Evolutionary conservation across 2,888 invertebrate genomes (phyloP).

Genomic region (Andricus curvator): DNA sequence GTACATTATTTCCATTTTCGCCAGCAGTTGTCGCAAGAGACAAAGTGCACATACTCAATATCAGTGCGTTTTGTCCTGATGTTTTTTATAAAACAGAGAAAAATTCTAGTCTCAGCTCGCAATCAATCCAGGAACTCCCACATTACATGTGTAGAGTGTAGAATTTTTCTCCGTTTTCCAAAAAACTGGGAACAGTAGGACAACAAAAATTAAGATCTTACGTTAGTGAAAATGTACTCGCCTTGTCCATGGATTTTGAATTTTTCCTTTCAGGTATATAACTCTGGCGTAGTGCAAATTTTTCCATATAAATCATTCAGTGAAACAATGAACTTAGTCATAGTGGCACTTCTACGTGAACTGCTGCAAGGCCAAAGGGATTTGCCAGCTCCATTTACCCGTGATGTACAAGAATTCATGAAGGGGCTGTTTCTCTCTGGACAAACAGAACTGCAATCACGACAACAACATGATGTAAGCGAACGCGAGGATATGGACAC

Average conservation of each 20-base stretch:
- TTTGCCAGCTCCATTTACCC: conserved; percentile 92
- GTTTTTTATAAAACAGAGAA: too few species aligned
- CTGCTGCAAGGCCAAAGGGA: conserved; percentile 94
- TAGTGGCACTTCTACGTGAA: conserved; percentile 95
- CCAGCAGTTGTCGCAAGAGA: too few species aligned
- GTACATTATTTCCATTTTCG: too few species aligned
- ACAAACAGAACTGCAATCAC: conserved; percentile 93
- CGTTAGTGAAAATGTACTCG: too few species aligned
- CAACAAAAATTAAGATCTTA: too few species aligned
- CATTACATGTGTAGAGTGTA: too few species aligned
- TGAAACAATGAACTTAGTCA: conserved; percentile 95
- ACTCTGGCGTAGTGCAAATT: conserved; percentile 80
- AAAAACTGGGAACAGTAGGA: too few species aligned
- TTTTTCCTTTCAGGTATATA: conserved; percentile 78
- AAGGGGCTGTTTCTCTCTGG: conserved; percentile 94
- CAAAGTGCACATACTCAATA: too few species aligned
- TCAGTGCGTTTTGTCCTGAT: too few species aligned
- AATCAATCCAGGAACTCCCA: too few species aligned
- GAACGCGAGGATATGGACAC: conserved; percentile 90
- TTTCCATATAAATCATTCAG: conserved; percentile 97
- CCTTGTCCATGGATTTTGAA: background rate
- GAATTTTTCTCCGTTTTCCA: too few species aligned
- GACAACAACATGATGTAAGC: conserved; percentile 91
- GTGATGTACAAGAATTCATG: conserved; percentile 94
- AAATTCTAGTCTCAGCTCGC: too few species aligned